Base-by-base conservation (phyloP, 2,888 invertebrate species). In the Plebejus argus region DNA sequence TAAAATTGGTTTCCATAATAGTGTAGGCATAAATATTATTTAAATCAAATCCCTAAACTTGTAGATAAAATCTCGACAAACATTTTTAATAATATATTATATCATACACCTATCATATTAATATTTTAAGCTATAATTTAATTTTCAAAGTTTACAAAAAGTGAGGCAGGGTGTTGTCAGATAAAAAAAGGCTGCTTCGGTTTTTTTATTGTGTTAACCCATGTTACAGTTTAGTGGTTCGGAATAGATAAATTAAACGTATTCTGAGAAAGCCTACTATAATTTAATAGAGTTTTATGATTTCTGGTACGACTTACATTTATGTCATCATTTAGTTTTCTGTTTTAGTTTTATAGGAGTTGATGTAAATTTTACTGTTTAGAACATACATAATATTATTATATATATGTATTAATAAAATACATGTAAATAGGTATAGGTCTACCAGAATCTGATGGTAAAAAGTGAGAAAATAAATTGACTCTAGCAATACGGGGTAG, bases 41-140 rank as follows among this genome's bases (percentile, higher is more conserved):
- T 77, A 77, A 77, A 77, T 77, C 77, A 72, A 72, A 72, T 39
- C 76, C 61, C 78, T 76, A 79, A 78, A 79, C 77, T 77, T 76
- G n/a, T 81, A 88, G 91, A 91, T 91, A 90, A 88, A 86, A 93
- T 92, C 92, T 90, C 83, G 85, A 85, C 81, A 82, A 82, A 82
- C 86, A 85, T 85, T 84, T 83, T 82, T 80, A 78, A 83, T 82
- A 86, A 89, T 91, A 93, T 92, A 66, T 66, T 66, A 92, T 91
- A 90, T 93, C 90, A 92, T 86, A 88, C 91, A 91, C 89, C 91
- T 91, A 92, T 93, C 92, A 89, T 92, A 94, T 93, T 92, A 93
- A 91, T 92, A 91, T 92, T 92, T 92, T 90, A 93, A 91, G 91
- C 92, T 91, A 91, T 93, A 94, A 94, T 93, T 93, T 92, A 93